Percentiles rank a stretch among this genome's conserved stretches.
phyloP scores from a whole-genome alignment of 2,797 vertebrate species.

The Enteromius treurensis region DNA sequence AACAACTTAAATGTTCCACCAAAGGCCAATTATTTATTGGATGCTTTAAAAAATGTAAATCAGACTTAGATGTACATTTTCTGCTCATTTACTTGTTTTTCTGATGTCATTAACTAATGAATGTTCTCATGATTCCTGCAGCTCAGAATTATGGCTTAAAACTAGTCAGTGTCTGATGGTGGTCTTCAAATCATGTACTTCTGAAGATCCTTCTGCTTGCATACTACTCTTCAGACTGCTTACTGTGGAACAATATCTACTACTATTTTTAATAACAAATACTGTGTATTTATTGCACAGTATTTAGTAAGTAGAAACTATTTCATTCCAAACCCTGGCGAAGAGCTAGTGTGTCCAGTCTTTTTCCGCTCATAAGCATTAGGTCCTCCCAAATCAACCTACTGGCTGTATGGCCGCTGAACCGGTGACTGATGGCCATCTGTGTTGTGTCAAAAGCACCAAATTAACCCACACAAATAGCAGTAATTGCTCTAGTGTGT shows the following conservation, averaged over 20 bases:
- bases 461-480: constrained; percentile 24
- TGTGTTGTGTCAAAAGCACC: constrained; percentile 31
- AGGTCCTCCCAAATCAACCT: neutral
- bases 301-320: neutral
- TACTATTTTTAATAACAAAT: neutral
- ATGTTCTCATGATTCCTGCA: neutral
- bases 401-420: neutral
- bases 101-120: neutral
- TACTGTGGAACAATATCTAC: neutral
- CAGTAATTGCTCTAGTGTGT: constrained; percentile 26
- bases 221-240: neutral
- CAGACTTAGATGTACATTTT: neutral
- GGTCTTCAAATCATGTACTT: neutral
- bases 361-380: neutral
- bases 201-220: neutral
- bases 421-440: constrained; percentile 19
- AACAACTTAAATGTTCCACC: neutral
- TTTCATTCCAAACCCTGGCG: neutral
- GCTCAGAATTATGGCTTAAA: neutral
- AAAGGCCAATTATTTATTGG: neutral
- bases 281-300: neutral
- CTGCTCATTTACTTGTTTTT: neutral
- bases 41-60: neutral
- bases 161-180: neutral
- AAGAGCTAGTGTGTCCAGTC: neutral